Percentiles rank a stretch among this genome's conserved stretches.
These are phyloP conservation scores for Tetrapedia diversipes DNA, from an alignment of 2,888 invertebrate genomes.

Conservation along the genomic window DNA sequence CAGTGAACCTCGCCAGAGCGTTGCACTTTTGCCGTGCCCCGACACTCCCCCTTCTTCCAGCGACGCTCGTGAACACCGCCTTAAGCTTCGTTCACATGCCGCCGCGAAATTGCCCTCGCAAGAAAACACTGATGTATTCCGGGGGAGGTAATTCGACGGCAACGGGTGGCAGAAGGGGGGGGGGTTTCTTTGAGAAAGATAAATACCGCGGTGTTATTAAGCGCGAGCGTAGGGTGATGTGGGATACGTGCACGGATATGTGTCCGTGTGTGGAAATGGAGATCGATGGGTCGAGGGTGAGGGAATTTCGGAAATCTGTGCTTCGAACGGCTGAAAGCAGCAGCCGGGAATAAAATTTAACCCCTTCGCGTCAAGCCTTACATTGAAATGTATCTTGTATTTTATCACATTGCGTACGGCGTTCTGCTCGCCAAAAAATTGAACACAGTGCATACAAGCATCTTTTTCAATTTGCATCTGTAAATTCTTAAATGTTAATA, in stretches of 20 bases:
- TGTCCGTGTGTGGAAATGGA: not conserved
- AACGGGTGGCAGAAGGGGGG: not conserved
- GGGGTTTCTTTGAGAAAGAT: slow-evolving; percentile 1
- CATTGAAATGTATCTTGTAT: too few relatives aligned
- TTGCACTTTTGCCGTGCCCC: slow-evolving; percentile 76
- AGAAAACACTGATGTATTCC: slow-evolving; percentile 2
- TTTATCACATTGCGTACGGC: too few relatives aligned
- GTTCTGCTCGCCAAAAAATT: too few relatives aligned
- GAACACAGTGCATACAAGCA: too few relatives aligned
- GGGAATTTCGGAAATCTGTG: too few relatives aligned
- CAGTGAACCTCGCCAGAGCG: slow-evolving; percentile 75
- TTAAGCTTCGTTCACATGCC: slow-evolving; percentile 20
- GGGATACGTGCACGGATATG: not conserved
- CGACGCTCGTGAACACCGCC: not conserved
- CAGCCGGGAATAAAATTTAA: too few relatives aligned
- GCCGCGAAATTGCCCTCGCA: slow-evolving; percentile 4
- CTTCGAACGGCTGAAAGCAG: too few relatives aligned
- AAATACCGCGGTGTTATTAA: slow-evolving; percentile 9
- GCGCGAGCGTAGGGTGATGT: not conserved
- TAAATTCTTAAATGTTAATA: too few relatives aligned
- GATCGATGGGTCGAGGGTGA: too few relatives aligned
- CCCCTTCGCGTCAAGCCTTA: too few relatives aligned
- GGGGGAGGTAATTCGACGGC: slow-evolving; percentile 16
- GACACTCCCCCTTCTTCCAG: slow-evolving; percentile 24
- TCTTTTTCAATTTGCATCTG: too few relatives aligned